phyloP scores from a whole-genome alignment of 2,113 vertebrate genomes.

The Pycnonotus jocosus region DNA sequence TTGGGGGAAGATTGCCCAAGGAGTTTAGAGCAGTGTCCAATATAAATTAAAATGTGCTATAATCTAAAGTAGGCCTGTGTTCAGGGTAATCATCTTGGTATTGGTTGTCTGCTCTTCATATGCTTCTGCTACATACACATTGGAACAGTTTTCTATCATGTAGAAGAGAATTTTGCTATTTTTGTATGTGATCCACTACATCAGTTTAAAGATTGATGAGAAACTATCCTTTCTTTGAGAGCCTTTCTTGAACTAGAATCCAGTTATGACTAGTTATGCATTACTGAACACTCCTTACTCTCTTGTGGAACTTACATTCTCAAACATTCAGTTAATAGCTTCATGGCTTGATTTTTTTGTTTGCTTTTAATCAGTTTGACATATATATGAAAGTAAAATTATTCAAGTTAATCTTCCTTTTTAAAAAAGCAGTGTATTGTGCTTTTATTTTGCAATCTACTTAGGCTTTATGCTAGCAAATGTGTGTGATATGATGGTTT shows the following conservation, averaged over 20 bases:
- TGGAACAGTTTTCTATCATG: not conserved
- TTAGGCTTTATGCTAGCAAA: not conserved
- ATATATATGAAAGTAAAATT: not conserved
- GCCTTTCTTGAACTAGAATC: not conserved
- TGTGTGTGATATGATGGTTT: not conserved
- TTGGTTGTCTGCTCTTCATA: not conserved
- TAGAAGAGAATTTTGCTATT: not conserved
- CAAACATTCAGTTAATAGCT: not conserved
- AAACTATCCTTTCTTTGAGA: not conserved
- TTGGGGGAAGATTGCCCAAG: not conserved
- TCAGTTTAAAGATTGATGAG: not conserved
- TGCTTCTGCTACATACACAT: not conserved
- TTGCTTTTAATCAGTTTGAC: not conserved
- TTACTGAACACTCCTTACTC: slow-evolving; percentile 14
- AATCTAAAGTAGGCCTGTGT: not conserved
- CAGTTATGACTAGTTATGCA: slow-evolving; percentile 47
- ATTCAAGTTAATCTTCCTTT: not conserved
- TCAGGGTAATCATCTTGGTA: not conserved
- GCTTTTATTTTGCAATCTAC: not conserved
- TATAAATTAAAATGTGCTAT: not conserved
- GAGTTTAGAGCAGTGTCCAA: not conserved
- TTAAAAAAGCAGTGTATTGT: not conserved
- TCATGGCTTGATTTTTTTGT: not conserved
- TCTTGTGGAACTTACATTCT: not conserved
- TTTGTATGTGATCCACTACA: not conserved